phyloP scores from a whole-genome alignment of 2,113 vertebrate species.

The Heliornis fulica region DNA sequence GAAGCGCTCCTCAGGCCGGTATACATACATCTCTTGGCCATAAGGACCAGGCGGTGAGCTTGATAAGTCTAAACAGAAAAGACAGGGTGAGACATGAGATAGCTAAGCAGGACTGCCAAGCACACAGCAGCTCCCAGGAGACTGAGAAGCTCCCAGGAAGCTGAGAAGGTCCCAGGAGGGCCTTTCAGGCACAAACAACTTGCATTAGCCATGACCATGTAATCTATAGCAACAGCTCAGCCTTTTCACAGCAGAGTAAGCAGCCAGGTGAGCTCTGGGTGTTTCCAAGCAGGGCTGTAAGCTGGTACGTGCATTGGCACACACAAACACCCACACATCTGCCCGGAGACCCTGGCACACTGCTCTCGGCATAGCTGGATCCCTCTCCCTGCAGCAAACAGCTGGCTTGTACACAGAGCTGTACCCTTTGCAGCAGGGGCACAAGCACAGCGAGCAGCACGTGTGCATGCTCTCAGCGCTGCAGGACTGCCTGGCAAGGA shows the following conservation, averaged over 20 bases:
- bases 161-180: background rate
- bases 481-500: background rate
- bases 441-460: background rate
- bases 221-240: background rate
- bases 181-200: background rate
- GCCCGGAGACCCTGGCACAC: background rate
- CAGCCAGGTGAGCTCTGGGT: background rate
- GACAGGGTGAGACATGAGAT: background rate
- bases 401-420: background rate
- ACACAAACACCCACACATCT: background rate
- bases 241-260: background rate
- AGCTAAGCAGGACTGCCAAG: background rate
- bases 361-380: background rate
- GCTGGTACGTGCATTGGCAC: background rate
- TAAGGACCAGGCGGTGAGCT: slow-evolving; percentile 96
- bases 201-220: background rate
- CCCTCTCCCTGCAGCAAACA: background rate
- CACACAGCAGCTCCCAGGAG: background rate
- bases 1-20: slow-evolving; percentile 91
- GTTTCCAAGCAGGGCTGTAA: background rate
- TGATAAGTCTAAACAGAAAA: slow-evolving; percentile 84
- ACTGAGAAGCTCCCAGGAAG: background rate
- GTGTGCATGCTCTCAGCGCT: accelerated
- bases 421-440: background rate
- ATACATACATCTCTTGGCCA: slow-evolving; percentile 89